Conservation (phyloP, 2,797 vertebrate species). For the Amblyraja radiata region DNA sequence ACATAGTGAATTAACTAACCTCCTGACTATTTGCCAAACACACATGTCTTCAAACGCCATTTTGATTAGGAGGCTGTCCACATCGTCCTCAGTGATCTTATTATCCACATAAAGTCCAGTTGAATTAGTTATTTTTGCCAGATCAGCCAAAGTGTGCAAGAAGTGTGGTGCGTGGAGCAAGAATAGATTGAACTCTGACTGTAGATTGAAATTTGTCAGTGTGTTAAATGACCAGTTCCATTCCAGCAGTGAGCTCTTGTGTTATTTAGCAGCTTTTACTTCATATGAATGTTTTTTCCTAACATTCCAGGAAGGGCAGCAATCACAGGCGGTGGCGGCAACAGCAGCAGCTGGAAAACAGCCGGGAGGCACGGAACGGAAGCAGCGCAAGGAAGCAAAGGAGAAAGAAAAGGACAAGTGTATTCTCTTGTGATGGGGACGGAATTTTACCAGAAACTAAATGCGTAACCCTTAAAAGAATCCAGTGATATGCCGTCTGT, state of each 20-base stretch:
- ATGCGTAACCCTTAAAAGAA: slow-evolving; percentile 53
- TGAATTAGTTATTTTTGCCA: neutral
- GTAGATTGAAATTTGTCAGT: neutral
- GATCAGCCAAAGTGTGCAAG: no score
- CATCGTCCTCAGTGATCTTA: neutral
- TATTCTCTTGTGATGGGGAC: slow-evolving; percentile 79
- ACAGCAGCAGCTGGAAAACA: slow-evolving; percentile 68
- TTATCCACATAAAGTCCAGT: neutral
- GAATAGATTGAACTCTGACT: neutral
- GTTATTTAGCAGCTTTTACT: slow-evolving; percentile 38
- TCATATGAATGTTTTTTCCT: neutral
- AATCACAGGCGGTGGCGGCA: slow-evolving; percentile 62
- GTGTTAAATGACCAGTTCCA: neutral
- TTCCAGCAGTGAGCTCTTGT: neutral
- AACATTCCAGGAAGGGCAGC: slow-evolving; percentile 54
- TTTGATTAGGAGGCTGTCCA: neutral
- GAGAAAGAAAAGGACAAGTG: slow-evolving; percentile 83
- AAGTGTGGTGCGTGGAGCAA: neutral
- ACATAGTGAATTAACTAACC: no score
- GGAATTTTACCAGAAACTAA: slow-evolving; percentile 52
- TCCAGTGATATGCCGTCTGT: slow-evolving; percentile 84
- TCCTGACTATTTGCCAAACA: neutral
- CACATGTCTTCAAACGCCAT: neutral
- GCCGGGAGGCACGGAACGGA: slow-evolving; percentile 72
- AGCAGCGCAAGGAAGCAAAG: slow-evolving; percentile 68